Evolutionary conservation across 23 tunicate species (phyloP), one percentile per base, ranked within the genome.

Genomic region (Halocynthia roretzi): DNA sequence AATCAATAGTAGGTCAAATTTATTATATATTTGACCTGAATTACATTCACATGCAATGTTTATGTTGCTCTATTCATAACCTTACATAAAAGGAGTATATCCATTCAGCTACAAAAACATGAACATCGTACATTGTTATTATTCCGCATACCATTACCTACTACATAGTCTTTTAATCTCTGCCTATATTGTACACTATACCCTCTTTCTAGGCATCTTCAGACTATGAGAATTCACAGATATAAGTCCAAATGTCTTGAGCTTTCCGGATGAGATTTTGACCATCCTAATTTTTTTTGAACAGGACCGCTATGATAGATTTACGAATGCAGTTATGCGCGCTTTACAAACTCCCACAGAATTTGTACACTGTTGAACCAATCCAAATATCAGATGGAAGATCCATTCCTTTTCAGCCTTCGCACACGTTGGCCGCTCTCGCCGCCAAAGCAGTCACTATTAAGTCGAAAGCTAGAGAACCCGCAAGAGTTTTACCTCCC

Each of bases 261-360:
- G 4, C 63, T 58, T 4, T 4, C 17, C 17, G 4, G 2, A 14
- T 58, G 2, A 14, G 15, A 58, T 58, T 15, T 58, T 58, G 15
- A 14, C n/a, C 5, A 20, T 63, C 22, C 31, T 10, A 65, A 5
- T 65, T 65, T 65, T 65, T 9, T 65, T 54, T 73, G 22, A 7
- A 52, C 78, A 74, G 78, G 56, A 74, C 56, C 10, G 60, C 78
- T 54, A 54, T 74, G 15, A 50, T 74, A n/a, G 78, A 74, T 54
- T 64, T 74, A 7, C 78, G 78, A 5, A 74, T 54, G 55, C 78
- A 74, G 31, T 53, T 74, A 8, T 74, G 78, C 31, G 78, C 60
- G 10, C 55, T 6, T 54, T 74, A 74, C 56, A 74, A 74, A 74
- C 62, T 74, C 14, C 19, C 55, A 54, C 78, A 5, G 19, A 74